phyloP scores from a whole-genome alignment of 2,888 invertebrate genomes.

The Bedellia somnulentella region DNA sequence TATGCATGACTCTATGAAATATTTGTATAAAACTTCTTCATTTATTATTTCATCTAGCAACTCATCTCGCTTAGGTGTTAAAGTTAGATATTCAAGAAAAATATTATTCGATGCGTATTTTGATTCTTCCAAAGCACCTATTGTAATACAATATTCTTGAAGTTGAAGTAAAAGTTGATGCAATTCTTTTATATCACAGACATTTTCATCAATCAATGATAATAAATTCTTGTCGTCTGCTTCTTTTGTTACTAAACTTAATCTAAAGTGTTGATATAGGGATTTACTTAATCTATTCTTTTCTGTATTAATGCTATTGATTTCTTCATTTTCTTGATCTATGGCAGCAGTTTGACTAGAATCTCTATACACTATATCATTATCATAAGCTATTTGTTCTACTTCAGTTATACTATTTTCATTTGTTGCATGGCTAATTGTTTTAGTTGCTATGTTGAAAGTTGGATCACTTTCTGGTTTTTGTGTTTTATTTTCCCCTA shows the following conservation, averaged over 20 bases:
- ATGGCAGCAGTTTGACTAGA: conserved; percentile 48
- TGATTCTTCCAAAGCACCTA: conserved; percentile 35
- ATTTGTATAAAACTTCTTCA: conserved; percentile 44
- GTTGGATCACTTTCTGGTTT: conserved; percentile 1
- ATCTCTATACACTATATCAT: conserved; percentile 42
- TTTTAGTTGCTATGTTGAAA: conserved; percentile 1
- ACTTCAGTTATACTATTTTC: neutral
- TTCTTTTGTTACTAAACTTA: conserved; percentile 43
- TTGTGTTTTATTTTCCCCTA: too few relatives aligned
- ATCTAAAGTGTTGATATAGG: conserved; percentile 45
- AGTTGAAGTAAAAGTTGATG: conserved; percentile 35
- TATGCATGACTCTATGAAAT: conserved; percentile 61
- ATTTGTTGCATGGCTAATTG: neutral
- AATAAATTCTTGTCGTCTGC: conserved; percentile 40
- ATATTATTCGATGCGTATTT: conserved; percentile 39
- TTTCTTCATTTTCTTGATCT: conserved; percentile 35
- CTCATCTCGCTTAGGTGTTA: conserved; percentile 20
- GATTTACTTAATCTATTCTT: conserved; percentile 29
- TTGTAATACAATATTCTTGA: conserved; percentile 41
- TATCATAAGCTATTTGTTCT: neutral
- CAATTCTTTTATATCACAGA: conserved; percentile 51
- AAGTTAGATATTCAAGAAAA: conserved; percentile 39
- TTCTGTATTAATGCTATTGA: conserved; percentile 8
- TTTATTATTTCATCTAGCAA: conserved; percentile 31
- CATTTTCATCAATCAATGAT: conserved; percentile 32